A percentile compares a stretch with the other conserved stretches of the same genome.
Conservation (phyloP, 2,113 vertebrate species). For the Oenanthe oenanthe region DNA sequence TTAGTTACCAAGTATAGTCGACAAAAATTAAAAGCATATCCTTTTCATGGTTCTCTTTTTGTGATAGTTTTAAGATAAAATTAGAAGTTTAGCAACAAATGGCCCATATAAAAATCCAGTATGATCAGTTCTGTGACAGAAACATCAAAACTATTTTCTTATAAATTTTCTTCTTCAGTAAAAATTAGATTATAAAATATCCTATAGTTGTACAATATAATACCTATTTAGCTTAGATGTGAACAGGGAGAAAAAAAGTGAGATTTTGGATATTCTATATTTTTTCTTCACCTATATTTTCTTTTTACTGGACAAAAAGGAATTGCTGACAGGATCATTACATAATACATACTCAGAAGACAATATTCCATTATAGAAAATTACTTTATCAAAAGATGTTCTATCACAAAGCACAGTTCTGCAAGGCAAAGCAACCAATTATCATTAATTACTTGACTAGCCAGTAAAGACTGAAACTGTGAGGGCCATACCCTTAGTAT, state of each 20-base stretch:
- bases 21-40: not conserved
- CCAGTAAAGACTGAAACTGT: not conserved
- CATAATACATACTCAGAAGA: not conserved
- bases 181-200: not conserved
- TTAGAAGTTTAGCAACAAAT: not conserved
- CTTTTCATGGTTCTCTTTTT: not conserved
- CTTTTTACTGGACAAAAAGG: not conserved
- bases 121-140: not conserved
- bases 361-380: not conserved
- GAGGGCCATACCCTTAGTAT: not conserved
- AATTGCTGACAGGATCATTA: not conserved
- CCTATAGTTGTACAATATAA: not conserved
- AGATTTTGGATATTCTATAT: not conserved
- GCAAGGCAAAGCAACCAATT: conserved; percentile 34
- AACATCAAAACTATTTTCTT: not conserved
- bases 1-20: not conserved
- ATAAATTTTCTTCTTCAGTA: not conserved
- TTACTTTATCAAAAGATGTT: conserved; percentile 10
- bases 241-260: not conserved
- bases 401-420: not conserved
- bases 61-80: not conserved
- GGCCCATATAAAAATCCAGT: not conserved
- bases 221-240: not conserved
- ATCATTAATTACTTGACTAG: conserved; percentile 30
- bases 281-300: not conserved